Evolutionary conservation across 2,113 vertebrate genomes (phyloP).

Genomic region (Chiloscyllium plagiosum): DNA sequence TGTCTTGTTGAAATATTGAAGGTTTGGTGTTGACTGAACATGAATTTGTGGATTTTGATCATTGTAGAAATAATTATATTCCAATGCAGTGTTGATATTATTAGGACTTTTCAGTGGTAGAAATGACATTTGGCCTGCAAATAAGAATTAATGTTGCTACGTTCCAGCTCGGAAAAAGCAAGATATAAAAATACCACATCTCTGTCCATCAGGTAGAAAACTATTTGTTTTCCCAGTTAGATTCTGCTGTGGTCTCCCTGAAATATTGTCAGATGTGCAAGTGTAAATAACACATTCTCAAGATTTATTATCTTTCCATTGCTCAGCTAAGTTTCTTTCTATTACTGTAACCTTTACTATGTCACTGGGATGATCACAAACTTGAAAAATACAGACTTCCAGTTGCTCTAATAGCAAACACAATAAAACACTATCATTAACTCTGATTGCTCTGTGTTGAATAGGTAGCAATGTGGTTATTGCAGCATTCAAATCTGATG

Average conservation of each 20-base stretch:
- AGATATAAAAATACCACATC: background rate
- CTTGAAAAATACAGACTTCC: background rate
- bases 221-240: no score
- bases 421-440: background rate
- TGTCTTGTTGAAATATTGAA: background rate
- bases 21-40: background rate
- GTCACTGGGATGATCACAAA: background rate
- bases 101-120: background rate
- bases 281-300: background rate
- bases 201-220: background rate
- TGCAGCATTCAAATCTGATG: background rate
- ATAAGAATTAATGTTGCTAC: background rate
- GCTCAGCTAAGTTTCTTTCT: background rate
- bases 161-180: background rate
- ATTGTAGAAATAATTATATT: background rate
- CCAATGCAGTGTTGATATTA: background rate
- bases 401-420: background rate
- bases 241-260: background rate
- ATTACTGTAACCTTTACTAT: background rate
- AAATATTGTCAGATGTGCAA: background rate
- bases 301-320: background rate
- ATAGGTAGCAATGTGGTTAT: background rate
- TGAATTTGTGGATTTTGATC: background rate
- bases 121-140: background rate
- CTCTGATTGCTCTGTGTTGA: background rate